Evolutionary conservation across 2,113 vertebrate genomes (phyloP), one percentile per base, ranked within the genome.

Genomic region (Megaptera novaeangliae): DNA sequence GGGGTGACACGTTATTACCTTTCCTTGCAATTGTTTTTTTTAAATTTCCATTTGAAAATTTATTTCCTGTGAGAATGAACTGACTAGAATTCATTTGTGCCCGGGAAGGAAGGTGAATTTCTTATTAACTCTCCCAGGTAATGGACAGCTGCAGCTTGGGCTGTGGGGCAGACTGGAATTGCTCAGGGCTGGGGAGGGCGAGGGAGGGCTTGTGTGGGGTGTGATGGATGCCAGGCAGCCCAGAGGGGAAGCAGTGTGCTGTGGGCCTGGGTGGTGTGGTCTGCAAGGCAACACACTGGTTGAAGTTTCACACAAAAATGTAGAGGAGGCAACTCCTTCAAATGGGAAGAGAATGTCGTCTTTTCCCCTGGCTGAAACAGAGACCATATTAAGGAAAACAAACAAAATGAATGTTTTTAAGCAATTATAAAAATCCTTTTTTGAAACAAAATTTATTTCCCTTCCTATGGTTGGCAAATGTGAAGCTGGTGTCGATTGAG

Each of bases 31-130:
- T 98, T 98, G 98, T 98, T 98, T 98, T 98, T 98, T 98, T 1
- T 15, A 0, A 98, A 98, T 98, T 98, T 98, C 98, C 98, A 98
- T 98, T 98, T 98, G 95, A 95, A 98, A 97, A 96, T 98, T 71
- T 98, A 98, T 98, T 98, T 98, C 97, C 98, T 98, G 84, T 97
- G 98, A 98, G 97, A 97, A 98, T 63, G 94, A 97, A 96, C 95
- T 86, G 98, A 92, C 96, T 98, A 84, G 97, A 98, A 98, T 97
- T 97, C 98, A 98, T 98, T 94, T 97, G 96, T 94, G 90, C 80
- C 14, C 9, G 75, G 69, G 82, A 97, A 63, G 80, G 96, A 98
- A 96, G 96, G 96, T 96, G 97, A 98, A 98, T 98, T 97, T 98
- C 98, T 97, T 97, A 98, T 97, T 97, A 98, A 97, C 86, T 97